Evolutionary conservation across 2,888 invertebrate species (phyloP), one percentile per base, ranked within the genome.

Genomic region (Harpalus rufipes): DNA sequence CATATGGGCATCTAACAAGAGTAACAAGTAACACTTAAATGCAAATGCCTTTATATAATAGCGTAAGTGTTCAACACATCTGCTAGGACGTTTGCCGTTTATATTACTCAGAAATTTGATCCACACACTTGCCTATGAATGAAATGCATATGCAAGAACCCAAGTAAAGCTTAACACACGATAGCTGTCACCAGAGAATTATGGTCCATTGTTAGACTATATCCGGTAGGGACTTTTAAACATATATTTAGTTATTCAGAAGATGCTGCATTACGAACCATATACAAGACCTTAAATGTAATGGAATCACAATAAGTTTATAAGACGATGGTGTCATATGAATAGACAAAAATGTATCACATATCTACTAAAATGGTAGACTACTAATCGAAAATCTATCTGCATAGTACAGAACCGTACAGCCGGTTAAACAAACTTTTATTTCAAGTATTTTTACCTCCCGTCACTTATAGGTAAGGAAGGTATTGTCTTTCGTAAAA

Each of bases 21-120:
- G 44, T 51, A 51, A 51, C 44, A 51, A 51, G 44, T 12, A 51
- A 51, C 44, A 51, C 44, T 51, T 51, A 10, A 51, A 51, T 51
- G 44, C 44, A 51, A 51, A 51, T 51, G 44, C 44, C 44, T 51
- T 51, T 51, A 51, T 51, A 51, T 51, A 51, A 51, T 51, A 51
- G 4, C 44, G 4, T 51, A 51, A 51, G 44, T 51, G 44, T 51
- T 51, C 10, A 51, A 10, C 44, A 51, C 44, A 51, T 51, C 44
- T 51, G 44, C 44, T 51, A 51, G 10, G 44, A 8, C 44, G 44
- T 51, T 51, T 10, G 44, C 44, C 44, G 44, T 51, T 51, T 51
- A 8, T 51, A 51, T 51, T 51, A 51, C 44, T 51, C 12, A 51
- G 44, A 51, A 51, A 51, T 51, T 51, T 51, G 44, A 51, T 51